Percentiles rank a stretch among this genome's conserved stretches.
Evolutionary conservation across 2,888 invertebrate species (phyloP).

Genomic region (Argynnis bischoffii): DNA sequence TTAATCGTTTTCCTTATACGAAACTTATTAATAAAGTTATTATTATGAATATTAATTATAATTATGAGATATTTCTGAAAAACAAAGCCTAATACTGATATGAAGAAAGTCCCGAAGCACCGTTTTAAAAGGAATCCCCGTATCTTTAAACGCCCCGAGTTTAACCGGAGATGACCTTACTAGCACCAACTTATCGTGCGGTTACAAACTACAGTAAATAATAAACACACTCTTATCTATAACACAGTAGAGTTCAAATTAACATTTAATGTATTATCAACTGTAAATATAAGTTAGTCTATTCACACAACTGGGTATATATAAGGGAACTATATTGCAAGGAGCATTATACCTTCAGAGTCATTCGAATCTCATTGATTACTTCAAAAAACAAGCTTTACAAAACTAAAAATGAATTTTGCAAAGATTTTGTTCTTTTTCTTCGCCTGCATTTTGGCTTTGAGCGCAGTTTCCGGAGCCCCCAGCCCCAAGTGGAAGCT

Average conservation of each 20-base stretch:
- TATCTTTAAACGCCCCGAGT: constrained; percentile 6
- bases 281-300: background rate
- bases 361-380: constrained; percentile 14
- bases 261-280: background rate
- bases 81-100: background rate
- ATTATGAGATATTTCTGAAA: no score
- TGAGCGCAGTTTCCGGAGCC: constrained; percentile 48
- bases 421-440: constrained; percentile 51
- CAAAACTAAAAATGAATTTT: constrained; percentile 52
- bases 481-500: constrained; percentile 58
- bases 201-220: background rate
- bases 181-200: background rate
- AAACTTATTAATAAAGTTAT: no score
- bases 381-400: background rate
- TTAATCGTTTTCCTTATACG: no score
- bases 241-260: background rate
- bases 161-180: constrained; percentile 15
- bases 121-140: constrained; percentile 17
- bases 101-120: constrained; percentile 6
- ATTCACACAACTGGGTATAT: constrained; percentile 4
- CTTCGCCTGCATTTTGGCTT: constrained; percentile 50
- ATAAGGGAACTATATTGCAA: background rate
- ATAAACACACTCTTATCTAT: background rate
- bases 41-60: no score
- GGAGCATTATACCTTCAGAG: background rate